These are phyloP conservation scores for Cranoglanis bouderius DNA, from an alignment of 2,113 vertebrate species.

Conservation along the genomic window DNA sequence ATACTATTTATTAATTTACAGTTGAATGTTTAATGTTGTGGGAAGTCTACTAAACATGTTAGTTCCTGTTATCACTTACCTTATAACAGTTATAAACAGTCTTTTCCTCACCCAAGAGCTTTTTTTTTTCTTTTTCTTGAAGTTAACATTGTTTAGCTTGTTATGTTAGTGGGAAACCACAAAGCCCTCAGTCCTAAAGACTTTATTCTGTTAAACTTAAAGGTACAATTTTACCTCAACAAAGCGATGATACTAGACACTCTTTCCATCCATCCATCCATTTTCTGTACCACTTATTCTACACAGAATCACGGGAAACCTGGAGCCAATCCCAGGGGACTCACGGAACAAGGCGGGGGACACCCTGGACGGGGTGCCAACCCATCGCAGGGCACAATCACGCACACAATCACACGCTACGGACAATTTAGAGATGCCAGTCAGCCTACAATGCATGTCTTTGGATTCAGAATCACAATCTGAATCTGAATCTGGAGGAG, in stretches of 20 bases:
- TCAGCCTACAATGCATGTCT: no score
- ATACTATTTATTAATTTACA: not conserved
- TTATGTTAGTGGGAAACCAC: not conserved
- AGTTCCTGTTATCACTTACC: not conserved
- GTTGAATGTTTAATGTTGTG: not conserved
- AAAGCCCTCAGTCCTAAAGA: not conserved
- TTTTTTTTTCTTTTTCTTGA: not conserved
- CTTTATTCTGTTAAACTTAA: not conserved
- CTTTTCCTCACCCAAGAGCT: not conserved
- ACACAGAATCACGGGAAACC: no score
- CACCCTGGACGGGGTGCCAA: no score
- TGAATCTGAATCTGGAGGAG: no score
- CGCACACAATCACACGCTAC: no score
- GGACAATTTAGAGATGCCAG: no score
- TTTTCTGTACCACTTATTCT: no score
- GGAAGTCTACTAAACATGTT: not conserved
- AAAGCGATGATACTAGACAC: not conserved
- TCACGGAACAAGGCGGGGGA: no score
- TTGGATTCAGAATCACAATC: no score
- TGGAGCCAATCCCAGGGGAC: no score
- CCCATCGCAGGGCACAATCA: no score
- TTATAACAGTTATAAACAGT: not conserved
- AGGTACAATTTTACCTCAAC: not conserved
- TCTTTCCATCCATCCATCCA: not conserved
- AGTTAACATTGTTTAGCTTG: not conserved